A percentile compares a stretch with the other conserved stretches of the same genome.
Evolutionary conservation across 2,113 vertebrate genomes (phyloP).

Genomic region (Meleagris gallopavo): DNA sequence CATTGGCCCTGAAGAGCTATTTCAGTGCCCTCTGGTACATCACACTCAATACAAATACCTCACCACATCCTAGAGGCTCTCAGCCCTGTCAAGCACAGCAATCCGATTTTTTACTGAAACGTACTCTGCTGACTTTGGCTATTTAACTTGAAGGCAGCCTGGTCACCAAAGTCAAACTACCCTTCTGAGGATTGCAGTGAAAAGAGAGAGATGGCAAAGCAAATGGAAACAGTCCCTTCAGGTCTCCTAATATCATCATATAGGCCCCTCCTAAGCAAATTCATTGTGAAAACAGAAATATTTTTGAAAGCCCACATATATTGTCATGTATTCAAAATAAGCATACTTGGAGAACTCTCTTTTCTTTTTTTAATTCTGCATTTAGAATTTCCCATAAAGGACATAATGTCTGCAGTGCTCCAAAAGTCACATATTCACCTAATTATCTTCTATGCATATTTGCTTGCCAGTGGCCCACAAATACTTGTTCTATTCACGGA

Average conservation of each 20-base stretch:
- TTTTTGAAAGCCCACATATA: background rate
- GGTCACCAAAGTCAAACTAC: background rate
- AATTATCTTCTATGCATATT: slow-evolving; percentile 37
- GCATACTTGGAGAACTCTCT: background rate
- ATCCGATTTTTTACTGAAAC: background rate
- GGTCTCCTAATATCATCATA: background rate
- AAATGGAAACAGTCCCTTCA: background rate
- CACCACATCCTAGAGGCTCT: background rate
- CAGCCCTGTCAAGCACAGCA: rapidly evolving
- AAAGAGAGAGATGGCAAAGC: background rate
- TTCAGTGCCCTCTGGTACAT: background rate
- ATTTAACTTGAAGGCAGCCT: background rate
- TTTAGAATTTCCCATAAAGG: background rate
- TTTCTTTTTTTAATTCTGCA: background rate
- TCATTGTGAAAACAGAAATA: background rate
- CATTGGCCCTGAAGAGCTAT: background rate
- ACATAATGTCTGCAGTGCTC: background rate
- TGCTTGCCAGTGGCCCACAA: background rate
- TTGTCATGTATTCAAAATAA: background rate
- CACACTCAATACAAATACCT: background rate
- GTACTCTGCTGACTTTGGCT: background rate
- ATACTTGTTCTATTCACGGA: background rate
- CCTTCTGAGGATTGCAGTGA: background rate
- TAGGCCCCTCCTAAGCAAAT: background rate
- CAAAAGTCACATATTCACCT: background rate